Base-by-base conservation (phyloP, 2,797 vertebrate species). In the Lutjanus campechanus region DNA sequence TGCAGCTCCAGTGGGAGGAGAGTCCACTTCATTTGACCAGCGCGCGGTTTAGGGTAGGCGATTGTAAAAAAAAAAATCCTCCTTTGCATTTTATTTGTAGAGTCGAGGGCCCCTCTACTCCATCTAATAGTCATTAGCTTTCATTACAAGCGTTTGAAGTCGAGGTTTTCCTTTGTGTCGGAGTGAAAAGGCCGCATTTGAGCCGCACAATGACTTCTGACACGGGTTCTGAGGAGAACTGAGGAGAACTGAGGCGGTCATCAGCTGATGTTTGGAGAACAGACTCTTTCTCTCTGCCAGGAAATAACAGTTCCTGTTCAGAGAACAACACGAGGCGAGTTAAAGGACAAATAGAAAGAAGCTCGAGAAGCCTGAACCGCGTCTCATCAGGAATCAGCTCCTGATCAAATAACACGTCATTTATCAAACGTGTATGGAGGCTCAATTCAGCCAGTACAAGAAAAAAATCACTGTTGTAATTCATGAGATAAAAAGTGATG, bases 41-140 rank as follows among this genome's bases (percentile, higher is more conserved):
- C 43, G 36, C 43, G 51, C 58, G 84, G 94, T 96, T 96, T 93
- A 91, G 93, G 59, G 93, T 69, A 70, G 51, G 82, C 83, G 88
- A 95, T 91, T 94, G 95, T 96, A 95, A 96, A 96, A 89, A 53
- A 50, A 70, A 84, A 77, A 69, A 70, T 54, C 70, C 85, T 86
- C 82, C 89, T 95, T 95, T 93, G 95, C 95, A 95, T 95, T 95
- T 96, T 94, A 95, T 96, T 96, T 95, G 93, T 67, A 92, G 90
- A 93, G 91, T 65, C 63, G 64, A 93, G 89, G 90, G 89, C 82
- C 86, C 85, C 86, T 94, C 85, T 81, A 92, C 94, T 97, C 95
- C 90, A 96, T 97, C 95, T 97, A 96, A 96, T 95, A 95, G 96
- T 97, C 96, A 97, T 97, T 97, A 97, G 95, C 96, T 97, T 97